Evolutionary conservation across 2,888 invertebrate genomes (phyloP), one percentile per base, ranked within the genome.

Genomic region (Geotrupes spiniger): DNA sequence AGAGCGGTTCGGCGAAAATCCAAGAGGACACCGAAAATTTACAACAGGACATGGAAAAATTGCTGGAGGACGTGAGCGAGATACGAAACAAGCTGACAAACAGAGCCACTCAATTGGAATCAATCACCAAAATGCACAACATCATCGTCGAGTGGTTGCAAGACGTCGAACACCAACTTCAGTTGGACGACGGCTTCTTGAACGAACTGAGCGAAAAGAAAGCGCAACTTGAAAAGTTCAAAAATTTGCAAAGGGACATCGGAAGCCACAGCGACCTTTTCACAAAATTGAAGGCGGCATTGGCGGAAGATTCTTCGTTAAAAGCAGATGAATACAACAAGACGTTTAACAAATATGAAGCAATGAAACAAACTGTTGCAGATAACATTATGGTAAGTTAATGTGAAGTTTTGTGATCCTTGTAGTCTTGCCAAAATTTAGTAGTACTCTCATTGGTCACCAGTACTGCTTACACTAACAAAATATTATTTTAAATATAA

Each of bases 201-300:
- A 89, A 91, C 62, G 94, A 95, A 67, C 75, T 95, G 1, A 89
- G 92, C 42, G 96, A 96, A 68, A 96, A 95, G 73, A 86, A 90
- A 59, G 87, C 92, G 0, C 84, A 88, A 33, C 69, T 94, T 12
- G 95, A 96, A 68, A 95, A 93, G 70, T 89, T 88, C 71, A 88
- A 84, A 64, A 83, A 85, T 0, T 80, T 92, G 41, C 85, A 87
- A 59, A 82, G 91, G 54, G 94, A 96, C 63, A 84, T 92, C 36
- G 82, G 82, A 48, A 83, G 85, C 0, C 91, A 93, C 59, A 83
- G 78, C 45, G 92, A 92, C 52, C 77, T 87, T 21, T 82, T 92
- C 0, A 86, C 87, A 54, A 85, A 85, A 63, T 75, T 94, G 4
- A 88, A 87, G 60, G 76, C 78, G 25, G 87, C 89, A 60, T 74